Evolutionary conservation across 2,797 vertebrate genomes (phyloP).

Genomic region (Chrosomus eos): DNA sequence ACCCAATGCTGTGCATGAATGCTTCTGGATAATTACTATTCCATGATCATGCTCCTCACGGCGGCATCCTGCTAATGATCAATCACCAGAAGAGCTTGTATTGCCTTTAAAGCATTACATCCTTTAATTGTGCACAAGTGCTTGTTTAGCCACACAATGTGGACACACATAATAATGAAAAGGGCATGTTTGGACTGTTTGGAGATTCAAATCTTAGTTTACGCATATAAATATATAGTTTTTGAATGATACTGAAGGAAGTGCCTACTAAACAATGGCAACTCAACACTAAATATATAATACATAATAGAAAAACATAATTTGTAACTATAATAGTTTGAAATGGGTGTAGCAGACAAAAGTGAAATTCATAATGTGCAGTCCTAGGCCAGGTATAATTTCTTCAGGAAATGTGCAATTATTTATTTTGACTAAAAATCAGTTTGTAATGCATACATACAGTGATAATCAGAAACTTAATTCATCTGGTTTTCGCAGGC

Average conservation of each 20-base stretch:
- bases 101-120: conserved; percentile 17
- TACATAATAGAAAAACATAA: background rate
- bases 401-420: background rate
- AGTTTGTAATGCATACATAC: background rate
- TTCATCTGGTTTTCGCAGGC: background rate
- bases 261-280: background rate
- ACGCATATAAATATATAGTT: background rate
- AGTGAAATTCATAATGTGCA: background rate
- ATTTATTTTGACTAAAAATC: background rate
- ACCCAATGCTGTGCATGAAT: conserved; percentile 27
- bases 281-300: background rate
- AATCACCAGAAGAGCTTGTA: conserved; percentile 39
- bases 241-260: background rate
- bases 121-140: conserved; percentile 14
- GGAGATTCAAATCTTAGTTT: background rate
- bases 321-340: background rate
- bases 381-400: background rate
- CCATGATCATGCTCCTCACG: conserved; percentile 32
- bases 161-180: conserved; percentile 32
- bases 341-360: background rate
- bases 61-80: conserved; percentile 42
- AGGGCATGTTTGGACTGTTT: background rate
- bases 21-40: conserved; percentile 44
- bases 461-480: background rate
- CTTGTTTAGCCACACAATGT: conserved; percentile 22